These are phyloP conservation scores for Agriopis aurantiaria DNA, from an alignment of 2,888 invertebrate species.

Conservation along the genomic window DNA sequence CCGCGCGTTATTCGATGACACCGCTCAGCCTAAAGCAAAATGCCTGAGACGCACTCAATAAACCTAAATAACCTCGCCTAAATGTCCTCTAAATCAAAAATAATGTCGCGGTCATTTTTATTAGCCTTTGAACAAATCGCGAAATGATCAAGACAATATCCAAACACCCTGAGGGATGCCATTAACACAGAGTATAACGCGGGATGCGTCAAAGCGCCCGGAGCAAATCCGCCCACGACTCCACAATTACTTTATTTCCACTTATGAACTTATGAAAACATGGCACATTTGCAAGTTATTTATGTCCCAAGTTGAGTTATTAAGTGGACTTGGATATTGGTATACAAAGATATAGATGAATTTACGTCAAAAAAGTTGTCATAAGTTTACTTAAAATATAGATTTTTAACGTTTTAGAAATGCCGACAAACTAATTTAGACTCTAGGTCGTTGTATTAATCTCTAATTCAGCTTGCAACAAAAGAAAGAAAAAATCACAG, in stretches of 20 bases:
- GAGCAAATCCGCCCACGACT: slow-evolving; percentile 54
- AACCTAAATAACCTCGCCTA: slow-evolving; percentile 39
- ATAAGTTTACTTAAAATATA: too few species aligned
- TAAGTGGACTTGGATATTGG: slow-evolving; percentile 12
- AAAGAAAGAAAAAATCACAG: too few species aligned
- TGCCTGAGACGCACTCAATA: slow-evolving; percentile 39
- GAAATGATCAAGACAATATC: slow-evolving; percentile 48
- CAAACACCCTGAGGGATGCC: slow-evolving; percentile 44
- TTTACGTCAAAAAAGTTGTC: too few species aligned
- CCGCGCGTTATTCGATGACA: slow-evolving; percentile 10
- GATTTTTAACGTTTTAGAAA: too few species aligned
- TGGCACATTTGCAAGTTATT: slow-evolving; percentile 41
- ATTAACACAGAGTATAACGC: slow-evolving; percentile 29
- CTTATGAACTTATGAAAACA: slow-evolving; percentile 48
- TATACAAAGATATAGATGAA: too few species aligned
- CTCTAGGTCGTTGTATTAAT: too few species aligned
- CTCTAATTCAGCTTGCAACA: too few species aligned
- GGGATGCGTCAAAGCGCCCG: slow-evolving; percentile 46
- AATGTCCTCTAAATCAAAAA: slow-evolving; percentile 47
- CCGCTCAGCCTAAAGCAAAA: slow-evolving; percentile 9
- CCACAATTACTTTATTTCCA: slow-evolving; percentile 54
- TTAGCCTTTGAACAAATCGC: slow-evolving; percentile 43
- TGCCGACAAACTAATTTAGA: too few species aligned
- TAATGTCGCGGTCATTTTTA: slow-evolving; percentile 45
- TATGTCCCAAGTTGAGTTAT: slow-evolving; percentile 8